Percentiles rank a stretch among this genome's conserved stretches.
These are phyloP conservation scores for Neoitamus cyanurus DNA, from an alignment of 2,888 invertebrate species.

Conservation along the genomic window DNA sequence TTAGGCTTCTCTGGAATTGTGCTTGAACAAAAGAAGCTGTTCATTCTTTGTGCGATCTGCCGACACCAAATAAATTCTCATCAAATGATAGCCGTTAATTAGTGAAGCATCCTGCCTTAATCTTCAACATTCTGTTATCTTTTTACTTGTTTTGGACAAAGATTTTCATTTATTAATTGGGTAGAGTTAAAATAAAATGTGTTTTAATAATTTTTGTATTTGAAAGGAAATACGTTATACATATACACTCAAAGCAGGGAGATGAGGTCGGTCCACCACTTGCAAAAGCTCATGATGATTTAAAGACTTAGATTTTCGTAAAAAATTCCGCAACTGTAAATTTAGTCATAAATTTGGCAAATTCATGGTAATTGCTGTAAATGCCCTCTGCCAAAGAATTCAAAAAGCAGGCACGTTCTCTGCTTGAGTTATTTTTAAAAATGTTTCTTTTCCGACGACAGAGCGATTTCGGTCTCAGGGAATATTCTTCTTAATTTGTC, in stretches of 20 bases:
- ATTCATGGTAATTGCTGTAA: not conserved
- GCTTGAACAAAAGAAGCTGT: conserved; percentile 13
- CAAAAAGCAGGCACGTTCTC: not conserved
- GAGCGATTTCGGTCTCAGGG: not conserved
- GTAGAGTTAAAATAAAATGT: not conserved
- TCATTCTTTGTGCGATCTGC: conserved; percentile 20
- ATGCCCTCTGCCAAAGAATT: not conserved
- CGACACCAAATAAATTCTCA: conserved; percentile 10
- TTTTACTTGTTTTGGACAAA: not conserved
- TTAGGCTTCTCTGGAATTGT: conserved; percentile 3
- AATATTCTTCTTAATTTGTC: conserved; percentile 23
- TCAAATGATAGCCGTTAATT: conserved; percentile 30
- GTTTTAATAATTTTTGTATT: not conserved
- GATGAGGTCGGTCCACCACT: no score
- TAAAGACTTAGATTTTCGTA: not conserved
- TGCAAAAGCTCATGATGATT: not conserved
- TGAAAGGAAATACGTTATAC: not conserved
- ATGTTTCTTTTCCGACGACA: not conserved
- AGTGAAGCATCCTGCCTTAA: conserved; percentile 30
- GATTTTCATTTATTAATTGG: not conserved
- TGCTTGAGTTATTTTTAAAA: not conserved
- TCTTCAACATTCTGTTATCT: not conserved
- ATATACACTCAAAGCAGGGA: no score
- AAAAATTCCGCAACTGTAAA: not conserved
- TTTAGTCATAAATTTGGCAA: not conserved